These are phyloP conservation scores for Cygnus atratus DNA, from an alignment of 2,113 vertebrate genomes.

Conservation along the genomic window DNA sequence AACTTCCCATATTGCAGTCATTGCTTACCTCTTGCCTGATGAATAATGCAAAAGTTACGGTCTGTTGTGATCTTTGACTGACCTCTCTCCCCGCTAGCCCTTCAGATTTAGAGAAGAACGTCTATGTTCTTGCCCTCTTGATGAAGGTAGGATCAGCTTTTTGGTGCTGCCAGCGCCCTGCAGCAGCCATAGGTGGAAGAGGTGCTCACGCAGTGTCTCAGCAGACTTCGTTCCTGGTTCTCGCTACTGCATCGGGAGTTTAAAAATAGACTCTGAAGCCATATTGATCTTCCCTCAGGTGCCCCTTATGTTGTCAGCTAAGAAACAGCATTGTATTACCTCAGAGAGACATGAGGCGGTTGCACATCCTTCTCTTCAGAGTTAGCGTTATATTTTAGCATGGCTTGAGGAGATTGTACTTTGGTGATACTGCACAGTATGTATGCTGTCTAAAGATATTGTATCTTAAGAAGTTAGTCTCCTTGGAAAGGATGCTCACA, in stretches of 20 bases:
- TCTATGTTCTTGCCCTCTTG: background rate
- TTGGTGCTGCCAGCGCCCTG: background rate
- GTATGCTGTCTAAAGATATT: constrained; percentile 27
- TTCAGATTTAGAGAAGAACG: background rate
- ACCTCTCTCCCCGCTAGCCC: background rate
- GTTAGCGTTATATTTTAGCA: constrained; percentile 53
- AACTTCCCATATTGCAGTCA: background rate
- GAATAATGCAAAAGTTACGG: background rate
- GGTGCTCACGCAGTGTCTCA: background rate
- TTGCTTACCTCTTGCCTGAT: background rate
- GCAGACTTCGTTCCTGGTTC: background rate
- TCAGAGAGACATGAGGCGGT: background rate
- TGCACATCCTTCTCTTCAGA: constrained; percentile 31
- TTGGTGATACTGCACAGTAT: constrained; percentile 25
- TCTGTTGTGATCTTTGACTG: background rate
- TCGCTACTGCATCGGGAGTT: constrained; percentile 17
- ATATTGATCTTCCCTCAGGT: constrained; percentile 47
- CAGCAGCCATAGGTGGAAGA: background rate
- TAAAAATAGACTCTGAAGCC: constrained; percentile 49
- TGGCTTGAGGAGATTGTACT: constrained; percentile 60
- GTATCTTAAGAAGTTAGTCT: constrained; percentile 6
- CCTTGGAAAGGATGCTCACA: constrained; percentile 16
- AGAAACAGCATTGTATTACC: constrained; percentile 57
- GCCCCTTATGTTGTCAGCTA: constrained; percentile 37
- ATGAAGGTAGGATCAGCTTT: background rate